Base-by-base conservation (phyloP, 2,888 invertebrate species). In the Caenorhabditis sp. region DNA sequence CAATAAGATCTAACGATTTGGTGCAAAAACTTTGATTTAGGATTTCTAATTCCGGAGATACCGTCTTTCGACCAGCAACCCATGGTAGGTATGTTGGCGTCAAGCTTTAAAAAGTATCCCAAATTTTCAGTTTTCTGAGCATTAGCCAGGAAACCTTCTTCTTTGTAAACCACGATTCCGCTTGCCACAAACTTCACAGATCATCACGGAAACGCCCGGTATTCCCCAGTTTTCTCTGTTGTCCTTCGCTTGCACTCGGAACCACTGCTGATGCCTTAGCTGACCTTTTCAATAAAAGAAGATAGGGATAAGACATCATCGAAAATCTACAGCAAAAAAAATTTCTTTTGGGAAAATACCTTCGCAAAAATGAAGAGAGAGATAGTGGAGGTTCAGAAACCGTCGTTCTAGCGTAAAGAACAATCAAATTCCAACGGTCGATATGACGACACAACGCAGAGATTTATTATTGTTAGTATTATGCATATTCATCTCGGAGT, bases 361-460 rank as follows among this genome's bases (percentile, higher is more conserved):
- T 14, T 26, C 26, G 19, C 22, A 14, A 10, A 54, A n/a, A n/a
- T n/a, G n/a, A n/a, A n/a, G n/a, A 22, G 14, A 54, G 3, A 1
- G 49, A 49, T 19, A 22, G 5, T 14, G 26, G 14, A 54, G 26
- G 54, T 54, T 24, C 26, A 54, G n/a, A 51, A 51, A 51, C 22
- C 26, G 49, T 49, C 19, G 22, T 49, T 49, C 49, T 5, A 19
- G 47, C 5, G 38, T 61, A 26, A 7, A 66, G 66, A 66, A 66
- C 51, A 49, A 49, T 66, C 51, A 66, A 24, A 66, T 35, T 66
- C 66, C 31, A 66, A 66, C 8, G 66, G 66, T 66, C 49, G 26
- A 31, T 49, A 14, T 16, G 44, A 22, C 61, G 47, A 47, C 19
- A 19, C 47, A 47, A n/a, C 16, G 16, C 14, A 16, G 14, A 14